Percentiles rank a stretch among this genome's conserved stretches.
phyloP scores from a whole-genome alignment of 1,140 invertebrate genomes.

The Apis mellifera region Amel_HAv3.1 CM009942.2:7631501-7632000 shows the following conservation, averaged over 20 bases:
- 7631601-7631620: too few relatives aligned
- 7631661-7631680: constrained; percentile 3
- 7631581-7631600: too few relatives aligned
- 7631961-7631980: too few relatives aligned
- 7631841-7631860: neutral
- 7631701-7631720: constrained; percentile 36
- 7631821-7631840: neutral
- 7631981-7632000: too few relatives aligned
- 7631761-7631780: neutral
- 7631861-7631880: constrained; percentile 18
- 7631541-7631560: too few relatives aligned
- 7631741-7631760: constrained; percentile 8
- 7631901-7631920: neutral
- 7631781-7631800: constrained; percentile 16
- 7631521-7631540: too few relatives aligned
- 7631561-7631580: too few relatives aligned
- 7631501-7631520: too few relatives aligned
- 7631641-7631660: neutral
- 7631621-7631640: too few relatives aligned
- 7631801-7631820: neutral
- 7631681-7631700: constrained; percentile 18
- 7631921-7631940: too few relatives aligned
- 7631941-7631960: too few relatives aligned
- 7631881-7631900: neutral
- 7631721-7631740: constrained; percentile 37